A percentile compares a stretch with the other conserved stretches of the same genome.
These are phyloP conservation scores for Chaetophractus vellerosus DNA, from an alignment of 2,797 vertebrate genomes.

Conservation along the genomic window DNA sequence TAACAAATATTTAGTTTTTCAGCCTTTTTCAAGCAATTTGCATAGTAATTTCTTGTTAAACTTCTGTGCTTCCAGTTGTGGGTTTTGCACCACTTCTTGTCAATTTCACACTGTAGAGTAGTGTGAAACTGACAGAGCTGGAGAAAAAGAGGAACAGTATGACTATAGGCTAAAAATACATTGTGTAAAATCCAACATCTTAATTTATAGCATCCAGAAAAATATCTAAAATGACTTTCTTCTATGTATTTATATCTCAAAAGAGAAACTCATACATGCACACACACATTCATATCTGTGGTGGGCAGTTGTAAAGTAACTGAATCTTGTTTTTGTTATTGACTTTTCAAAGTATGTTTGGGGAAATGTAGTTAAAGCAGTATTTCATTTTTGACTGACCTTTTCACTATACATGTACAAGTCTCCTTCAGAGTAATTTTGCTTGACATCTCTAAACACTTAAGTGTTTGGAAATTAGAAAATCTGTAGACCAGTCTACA, in stretches of 20 bases:
- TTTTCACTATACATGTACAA: conserved; percentile 52
- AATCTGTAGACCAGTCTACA: conserved; percentile 51
- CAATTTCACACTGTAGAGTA: conserved; percentile 79
- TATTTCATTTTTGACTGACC: conserved; percentile 54
- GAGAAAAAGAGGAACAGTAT: conserved; percentile 73
- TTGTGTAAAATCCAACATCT: conserved; percentile 59
- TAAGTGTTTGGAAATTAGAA: conserved; percentile 74
- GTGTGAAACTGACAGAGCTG: conserved; percentile 82
- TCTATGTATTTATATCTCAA: neutral
- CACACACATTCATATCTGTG: neutral
- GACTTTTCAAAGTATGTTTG: conserved; percentile 59
- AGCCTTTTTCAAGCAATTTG: conserved; percentile 78
- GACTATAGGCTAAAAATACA: conserved; percentile 80
- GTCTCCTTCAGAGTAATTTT: conserved; percentile 64
- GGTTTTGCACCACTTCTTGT: conserved; percentile 81
- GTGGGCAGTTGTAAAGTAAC: conserved; percentile 67
- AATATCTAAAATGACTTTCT: conserved; percentile 74
- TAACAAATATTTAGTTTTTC: conserved; percentile 86
- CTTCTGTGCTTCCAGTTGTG: conserved; percentile 80
- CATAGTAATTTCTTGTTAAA: conserved; percentile 86
- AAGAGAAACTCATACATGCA: neutral
- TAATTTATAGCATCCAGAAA: conserved; percentile 64
- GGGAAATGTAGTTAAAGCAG: conserved; percentile 43
- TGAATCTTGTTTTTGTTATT: neutral
- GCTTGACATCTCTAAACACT: conserved; percentile 76